Percentiles rank a stretch among this genome's conserved stretches.
Evolutionary conservation across 2,888 invertebrate genomes (phyloP).

Genomic region (Macrosoma leucophasiata): DNA sequence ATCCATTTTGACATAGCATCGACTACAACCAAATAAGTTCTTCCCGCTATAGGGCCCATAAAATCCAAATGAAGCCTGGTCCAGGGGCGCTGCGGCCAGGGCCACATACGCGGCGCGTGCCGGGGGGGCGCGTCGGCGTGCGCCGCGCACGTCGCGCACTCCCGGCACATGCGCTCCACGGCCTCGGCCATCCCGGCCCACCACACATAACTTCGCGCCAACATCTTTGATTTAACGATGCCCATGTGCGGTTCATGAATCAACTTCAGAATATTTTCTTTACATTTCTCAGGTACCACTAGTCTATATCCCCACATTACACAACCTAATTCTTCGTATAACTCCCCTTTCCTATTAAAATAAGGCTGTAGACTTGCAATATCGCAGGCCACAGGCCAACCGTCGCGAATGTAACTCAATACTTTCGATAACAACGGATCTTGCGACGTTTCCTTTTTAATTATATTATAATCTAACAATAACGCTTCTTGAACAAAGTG

Average conservation of each 20-base stretch:
- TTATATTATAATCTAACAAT: neutral
- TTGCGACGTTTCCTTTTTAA: neutral
- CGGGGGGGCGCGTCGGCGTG: conserved; percentile 14
- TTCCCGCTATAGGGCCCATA: conserved; percentile 17
- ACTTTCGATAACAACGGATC: conserved; percentile 5
- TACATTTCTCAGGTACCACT: conserved; percentile 8
- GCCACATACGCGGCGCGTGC: neutral
- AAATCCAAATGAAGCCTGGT: conserved; percentile 15
- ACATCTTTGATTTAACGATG: conserved; percentile 21
- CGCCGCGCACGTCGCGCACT: conserved; percentile 12
- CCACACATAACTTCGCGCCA: conserved; percentile 24
- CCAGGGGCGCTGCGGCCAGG: conserved; percentile 2
- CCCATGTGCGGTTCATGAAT: conserved; percentile 22
- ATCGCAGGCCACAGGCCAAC: conserved; percentile 8
- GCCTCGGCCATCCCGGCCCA: conserved; percentile 22
- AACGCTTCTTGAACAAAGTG: conserved; percentile 2
- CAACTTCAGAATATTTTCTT: conserved; percentile 14
- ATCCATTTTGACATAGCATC: conserved; percentile 20
- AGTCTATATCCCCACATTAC: conserved; percentile 17
- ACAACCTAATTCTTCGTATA: conserved; percentile 10
- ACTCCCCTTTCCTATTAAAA: conserved; percentile 7
- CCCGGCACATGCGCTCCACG: conserved; percentile 12
- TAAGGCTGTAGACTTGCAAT: conserved; percentile 1
- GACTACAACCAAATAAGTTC: conserved; percentile 13
- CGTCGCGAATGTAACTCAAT: conserved; percentile 1